Evolutionary conservation across 1,140 invertebrate species (phyloP), one percentile per base, ranked within the genome.

Genomic region (Venturia canescens): DNA sequence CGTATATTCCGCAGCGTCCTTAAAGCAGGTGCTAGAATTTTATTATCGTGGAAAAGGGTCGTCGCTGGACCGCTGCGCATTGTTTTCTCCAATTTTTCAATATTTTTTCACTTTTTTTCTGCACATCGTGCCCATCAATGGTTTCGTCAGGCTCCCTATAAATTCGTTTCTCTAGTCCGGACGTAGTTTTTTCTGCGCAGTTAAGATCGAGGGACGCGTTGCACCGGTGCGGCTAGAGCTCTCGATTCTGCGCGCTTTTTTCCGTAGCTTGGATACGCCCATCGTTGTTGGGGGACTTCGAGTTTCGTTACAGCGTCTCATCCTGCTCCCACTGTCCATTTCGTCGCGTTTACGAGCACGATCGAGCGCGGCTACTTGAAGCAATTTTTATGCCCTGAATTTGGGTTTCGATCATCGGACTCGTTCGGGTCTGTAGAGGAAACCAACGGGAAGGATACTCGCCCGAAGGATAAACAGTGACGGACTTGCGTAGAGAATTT

Each of bases 11-110:
- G 66, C 50, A 78, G 74, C 72, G 80, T 78, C 70, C 48, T 85
- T 85, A 78, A 78, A 80, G n/a, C 84, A 84, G 84, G 83, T 84
- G 84, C 80, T 84, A 7, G n/a, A n/a, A n/a, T 34, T 3, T 34
- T 34, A 3, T 34, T 34, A 3, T 34, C 7, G 31, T 34, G 31
- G 7, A 34, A 34, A 34, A 34, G 7, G 31, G 31, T 34, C 31
- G 7, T 34, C 31, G 31, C 7, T 34, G 31, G 31, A 34, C 3
- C 7, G 31, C 31, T 3, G 7, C 31, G 31, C 3, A 34, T 3
- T 34, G 3, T 34, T 34, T 34, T 34, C 31, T 34, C 7, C 31
- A 3, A 34, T 50, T 50, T 50, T 5, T 50, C 48, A 50, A 13
- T 44, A 50, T 50, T 60, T 60, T 60, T 60, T 60, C n/a, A 21